A percentile compares a stretch with the other conserved stretches of the same genome.
Conservation (phyloP, 2,797 vertebrate genomes). For the Cichlasoma orientale region DNA sequence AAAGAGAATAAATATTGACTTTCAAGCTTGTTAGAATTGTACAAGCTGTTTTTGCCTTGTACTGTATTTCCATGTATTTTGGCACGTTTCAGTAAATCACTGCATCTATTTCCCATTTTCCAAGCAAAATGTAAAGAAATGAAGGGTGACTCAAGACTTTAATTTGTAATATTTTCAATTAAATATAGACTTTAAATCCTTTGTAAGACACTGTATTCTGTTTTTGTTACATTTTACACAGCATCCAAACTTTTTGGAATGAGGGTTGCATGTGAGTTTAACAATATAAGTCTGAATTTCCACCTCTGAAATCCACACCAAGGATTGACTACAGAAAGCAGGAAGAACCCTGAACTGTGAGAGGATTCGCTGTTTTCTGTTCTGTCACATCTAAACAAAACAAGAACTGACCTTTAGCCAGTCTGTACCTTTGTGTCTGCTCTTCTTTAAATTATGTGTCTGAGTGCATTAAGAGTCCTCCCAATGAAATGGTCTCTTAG, state of each 20-base stretch:
- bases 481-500: not conserved
- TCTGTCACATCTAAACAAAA: not conserved
- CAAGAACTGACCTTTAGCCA: not conserved
- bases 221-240: not conserved
- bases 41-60: too few relatives aligned
- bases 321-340: not conserved
- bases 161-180: too few relatives aligned
- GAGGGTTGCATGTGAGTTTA: not conserved
- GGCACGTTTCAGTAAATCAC: too few relatives aligned
- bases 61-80: too few relatives aligned
- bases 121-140: too few relatives aligned
- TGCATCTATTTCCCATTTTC: too few relatives aligned
- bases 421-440: not conserved
- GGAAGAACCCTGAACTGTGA: not conserved
- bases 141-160: too few relatives aligned
- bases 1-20: too few relatives aligned
- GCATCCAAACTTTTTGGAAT: not conserved
- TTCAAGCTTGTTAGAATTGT: too few relatives aligned
- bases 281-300: not conserved
- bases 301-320: not conserved
- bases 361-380: not conserved
- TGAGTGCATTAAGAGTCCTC: not conserved
- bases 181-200: too few relatives aligned
- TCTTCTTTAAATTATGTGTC: not conserved
- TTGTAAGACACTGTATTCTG: too few relatives aligned